phyloP scores from a whole-genome alignment of 2,113 vertebrate species.

The Clarias magur region DNA sequence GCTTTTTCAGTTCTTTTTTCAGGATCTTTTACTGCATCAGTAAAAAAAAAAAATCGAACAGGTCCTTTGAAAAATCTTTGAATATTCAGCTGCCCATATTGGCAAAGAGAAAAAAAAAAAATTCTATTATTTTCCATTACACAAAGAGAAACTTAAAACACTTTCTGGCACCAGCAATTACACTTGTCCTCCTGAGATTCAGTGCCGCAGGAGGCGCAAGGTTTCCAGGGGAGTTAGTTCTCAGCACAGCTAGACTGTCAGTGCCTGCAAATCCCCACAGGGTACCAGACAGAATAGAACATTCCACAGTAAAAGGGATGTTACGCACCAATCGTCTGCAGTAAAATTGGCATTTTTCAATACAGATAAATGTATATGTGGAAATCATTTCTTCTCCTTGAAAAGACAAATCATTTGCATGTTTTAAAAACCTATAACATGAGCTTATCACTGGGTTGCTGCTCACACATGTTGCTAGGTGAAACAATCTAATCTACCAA shows the following conservation, averaged over 20 bases:
- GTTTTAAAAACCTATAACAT: slow-evolving; percentile 27
- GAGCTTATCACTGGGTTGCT: slow-evolving; percentile 60
- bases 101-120: slow-evolving; percentile 3
- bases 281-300: slow-evolving; percentile 31
- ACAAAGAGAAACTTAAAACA: slow-evolving; percentile 37
- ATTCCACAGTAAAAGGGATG: slow-evolving; percentile 13
- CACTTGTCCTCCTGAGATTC: slow-evolving; percentile 31
- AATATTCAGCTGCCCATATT: background rate
- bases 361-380: background rate
- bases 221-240: slow-evolving; percentile 39
- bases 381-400: slow-evolving; percentile 1
- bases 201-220: slow-evolving; percentile 24
- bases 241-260: slow-evolving; percentile 39
- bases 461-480: slow-evolving; percentile 40
- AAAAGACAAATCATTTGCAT: slow-evolving; percentile 40
- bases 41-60: background rate
- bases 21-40: background rate
- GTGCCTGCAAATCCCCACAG: slow-evolving; percentile 31
- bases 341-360: background rate
- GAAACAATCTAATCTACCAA: slow-evolving; percentile 53
- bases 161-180: slow-evolving; percentile 8
- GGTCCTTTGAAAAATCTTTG: background rate
- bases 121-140: slow-evolving; percentile 3
- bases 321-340: slow-evolving; percentile 4
- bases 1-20: background rate